Evolutionary conservation across 2,113 vertebrate species (phyloP).

Genomic region (Alethe diademata): DNA sequence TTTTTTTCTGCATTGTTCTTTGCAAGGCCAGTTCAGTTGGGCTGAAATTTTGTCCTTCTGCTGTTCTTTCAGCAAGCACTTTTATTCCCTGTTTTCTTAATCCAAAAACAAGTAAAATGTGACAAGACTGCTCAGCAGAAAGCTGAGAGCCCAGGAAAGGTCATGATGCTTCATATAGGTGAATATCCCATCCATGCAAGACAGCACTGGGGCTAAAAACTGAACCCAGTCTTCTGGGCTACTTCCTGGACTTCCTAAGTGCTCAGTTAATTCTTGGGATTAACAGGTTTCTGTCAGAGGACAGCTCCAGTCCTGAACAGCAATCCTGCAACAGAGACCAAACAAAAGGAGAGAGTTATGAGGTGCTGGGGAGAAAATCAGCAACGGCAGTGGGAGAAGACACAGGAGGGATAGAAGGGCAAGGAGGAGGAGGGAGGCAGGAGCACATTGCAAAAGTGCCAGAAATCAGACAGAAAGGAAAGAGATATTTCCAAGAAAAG

Average conservation of each 20-base stretch:
- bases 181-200: not conserved
- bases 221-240: not conserved
- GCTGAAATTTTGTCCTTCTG: not conserved
- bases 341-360: not conserved
- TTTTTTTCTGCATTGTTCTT: not conserved
- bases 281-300: not conserved
- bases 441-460: not conserved
- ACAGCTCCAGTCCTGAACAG: not conserved
- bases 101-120: not conserved
- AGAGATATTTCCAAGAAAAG: not conserved
- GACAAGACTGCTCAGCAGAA: not conserved
- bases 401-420: not conserved
- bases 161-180: not conserved
- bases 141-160: not conserved
- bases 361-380: not conserved
- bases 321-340: not conserved
- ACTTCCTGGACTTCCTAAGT: not conserved
- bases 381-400: fast-evolving
- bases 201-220: not conserved
- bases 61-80: not conserved
- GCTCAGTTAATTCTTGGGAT: not conserved
- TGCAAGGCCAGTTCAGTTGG: not conserved
- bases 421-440: not conserved
- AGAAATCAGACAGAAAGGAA: not conserved
- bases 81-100: not conserved